Evolutionary conservation across 2,113 vertebrate species (phyloP), one percentile per base, ranked within the genome.

Genomic region (Myrmophylax atrothorax): DNA sequence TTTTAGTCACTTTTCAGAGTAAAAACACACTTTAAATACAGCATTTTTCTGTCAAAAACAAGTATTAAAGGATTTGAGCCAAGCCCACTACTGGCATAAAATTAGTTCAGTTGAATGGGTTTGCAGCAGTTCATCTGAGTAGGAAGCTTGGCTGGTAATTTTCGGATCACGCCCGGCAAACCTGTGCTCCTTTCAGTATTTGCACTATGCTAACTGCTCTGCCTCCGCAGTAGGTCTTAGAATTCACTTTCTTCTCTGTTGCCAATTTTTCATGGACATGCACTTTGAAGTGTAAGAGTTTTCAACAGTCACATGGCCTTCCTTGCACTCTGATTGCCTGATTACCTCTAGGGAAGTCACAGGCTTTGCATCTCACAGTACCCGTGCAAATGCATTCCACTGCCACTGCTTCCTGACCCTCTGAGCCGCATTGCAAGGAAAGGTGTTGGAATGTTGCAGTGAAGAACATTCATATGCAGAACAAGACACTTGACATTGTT

Each of bases 281-380:
- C 96, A 94, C 86, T 94, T 95, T 47, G 84, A 91, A 74, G 92
- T 92, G 93, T 94, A 84, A 91, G 85, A 78, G 49, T 88, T 93
- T 73, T 87, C 74, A 76, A 72, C 52, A 84, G 84, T 79, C 66
- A 37, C 46, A 79, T 42, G 35, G 94, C 94, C 94, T 97, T 95
- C 89, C 95, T 90, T 94, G 86, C 96, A 28, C 95, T 96, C 93
- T 94, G 73, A 91, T 87, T 97, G 97, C 94, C 96, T 95, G 55
- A 63, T 76, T 87, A 89, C 70, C 87, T 84, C 78, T 63, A 35
- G 80, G 64, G 69, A 90, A 42, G 79, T 88, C 66, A 25, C 73
- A 91, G 93, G 93, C 83, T 87, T 77, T 77, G 10, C 62, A 89
- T 84, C 76, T 73, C 63, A 55, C 23, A 44, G 66, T 89, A 33